Base-by-base conservation (phyloP, 2,113 vertebrate genomes). In the Apistogramma diplotaenia region DNA sequence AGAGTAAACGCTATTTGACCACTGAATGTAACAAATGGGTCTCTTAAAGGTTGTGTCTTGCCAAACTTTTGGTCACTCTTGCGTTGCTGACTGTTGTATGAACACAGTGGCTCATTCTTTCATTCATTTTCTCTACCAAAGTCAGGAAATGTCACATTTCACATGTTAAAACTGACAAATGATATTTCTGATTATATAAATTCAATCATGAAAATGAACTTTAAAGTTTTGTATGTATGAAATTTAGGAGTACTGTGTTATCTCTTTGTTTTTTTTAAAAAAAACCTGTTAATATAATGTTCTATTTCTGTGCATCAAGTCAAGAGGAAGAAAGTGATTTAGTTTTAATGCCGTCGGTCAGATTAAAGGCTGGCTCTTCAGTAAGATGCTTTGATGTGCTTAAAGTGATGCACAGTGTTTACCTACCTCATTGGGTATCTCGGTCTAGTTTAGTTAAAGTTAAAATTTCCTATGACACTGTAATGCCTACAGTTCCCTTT, bases 281-380 rank as follows among this genome's bases (percentile, higher is more conserved):
- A 33, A 8, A 31, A 31, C n/a, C 60, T 60, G 19, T 27, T 65
- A 67, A 67, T 37, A 23, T 31, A 37, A 37, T 15, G 15, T 56
- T 18, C 51, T 79, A 74, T 77, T 71, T 58, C 59, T 78, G 51
- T 21, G 49, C 65, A n/a, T 51, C n/a, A 6, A 18, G 40, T 19
- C 18, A 71, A 53, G 60, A 18, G 27, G 23, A 76, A 58, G 31
- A 54, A 78, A 40, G 18, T 43, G 23, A 23, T 33, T 33, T 33
- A 33, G 33, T 33, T 2, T 33, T 29, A 19, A 70, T 49, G 62
- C 19, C 31, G 27, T 81, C 4, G 0, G 43, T 74, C 23, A 74
- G 11, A 74, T 59, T 73, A 80, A 80, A 84, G 31, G 53, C 53
- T 58, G 46, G 13, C n/a, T 73, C 74, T 78, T 65, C 59, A 78